phyloP scores from a whole-genome alignment of 2,113 vertebrate genomes.

The Fulmarus glacialis region DNA sequence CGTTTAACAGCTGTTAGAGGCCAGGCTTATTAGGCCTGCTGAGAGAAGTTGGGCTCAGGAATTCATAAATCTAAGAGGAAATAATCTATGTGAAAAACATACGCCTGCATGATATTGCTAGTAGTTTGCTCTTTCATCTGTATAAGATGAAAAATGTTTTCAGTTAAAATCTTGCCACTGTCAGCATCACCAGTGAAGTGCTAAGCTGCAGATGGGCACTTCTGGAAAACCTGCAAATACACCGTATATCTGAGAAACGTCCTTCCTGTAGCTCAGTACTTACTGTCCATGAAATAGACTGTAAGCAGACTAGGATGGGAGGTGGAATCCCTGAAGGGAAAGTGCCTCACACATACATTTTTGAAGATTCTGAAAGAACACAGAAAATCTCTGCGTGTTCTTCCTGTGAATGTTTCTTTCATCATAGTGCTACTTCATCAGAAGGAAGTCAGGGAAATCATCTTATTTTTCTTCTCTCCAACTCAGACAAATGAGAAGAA shows the following conservation, averaged over 20 bases:
- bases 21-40: background rate
- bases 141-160: background rate
- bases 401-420: background rate
- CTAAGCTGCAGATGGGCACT: background rate
- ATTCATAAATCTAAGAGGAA: background rate
- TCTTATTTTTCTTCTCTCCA: conserved; percentile 19
- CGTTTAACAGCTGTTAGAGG: background rate
- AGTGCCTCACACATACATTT: background rate
- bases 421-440: background rate
- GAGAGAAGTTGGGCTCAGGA: background rate
- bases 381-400: background rate
- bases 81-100: background rate
- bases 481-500: conserved; percentile 79
- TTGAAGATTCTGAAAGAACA: background rate
- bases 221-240: background rate
- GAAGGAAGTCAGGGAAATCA: background rate
- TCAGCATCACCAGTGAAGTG: background rate
- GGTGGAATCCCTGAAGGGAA: background rate
- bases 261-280: background rate
- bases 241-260: background rate
- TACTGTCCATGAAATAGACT: background rate
- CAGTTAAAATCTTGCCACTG: background rate
- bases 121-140: background rate
- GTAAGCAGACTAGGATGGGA: background rate
- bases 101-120: background rate